Evolutionary conservation across 2,888 invertebrate genomes (phyloP).

Genomic region (Miltochrista miniata): DNA sequence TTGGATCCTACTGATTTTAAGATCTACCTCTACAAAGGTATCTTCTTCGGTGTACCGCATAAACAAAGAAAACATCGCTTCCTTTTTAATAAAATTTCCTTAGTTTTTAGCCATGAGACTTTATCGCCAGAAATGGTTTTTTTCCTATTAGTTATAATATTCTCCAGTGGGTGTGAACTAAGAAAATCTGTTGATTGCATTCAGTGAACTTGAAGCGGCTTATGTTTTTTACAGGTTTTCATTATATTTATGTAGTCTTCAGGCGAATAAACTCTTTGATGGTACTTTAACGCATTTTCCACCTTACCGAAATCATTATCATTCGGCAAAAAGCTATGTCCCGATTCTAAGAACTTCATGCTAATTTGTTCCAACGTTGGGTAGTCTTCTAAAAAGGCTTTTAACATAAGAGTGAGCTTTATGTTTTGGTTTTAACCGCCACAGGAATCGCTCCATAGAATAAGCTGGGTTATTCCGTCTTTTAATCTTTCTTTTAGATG

Average conservation of each 20-base stretch:
- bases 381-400: background rate
- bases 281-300: background rate
- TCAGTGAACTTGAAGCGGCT: background rate
- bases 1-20: too few species aligned
- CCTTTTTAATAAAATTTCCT: background rate
- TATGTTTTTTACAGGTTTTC: background rate
- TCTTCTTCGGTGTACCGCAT: constrained; percentile 2
- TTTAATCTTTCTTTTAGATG: constrained; percentile 6
- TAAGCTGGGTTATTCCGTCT: constrained; percentile 3
- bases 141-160: background rate
- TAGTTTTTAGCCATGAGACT: background rate
- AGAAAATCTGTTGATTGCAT: background rate
- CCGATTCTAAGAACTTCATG: background rate
- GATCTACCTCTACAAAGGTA: constrained; percentile 4
- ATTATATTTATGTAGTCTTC: background rate
- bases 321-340: background rate
- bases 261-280: background rate
- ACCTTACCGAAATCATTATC: background rate
- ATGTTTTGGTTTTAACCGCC: constrained; percentile 19
- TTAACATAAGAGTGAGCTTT: background rate
- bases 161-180: background rate
- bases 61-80: constrained; percentile 9
- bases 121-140: background rate
- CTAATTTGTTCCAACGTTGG: background rate
- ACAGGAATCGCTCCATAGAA: constrained; percentile 14